Evolutionary conservation across 2,797 vertebrate genomes (phyloP).

Genomic region (Falco berigora): DNA sequence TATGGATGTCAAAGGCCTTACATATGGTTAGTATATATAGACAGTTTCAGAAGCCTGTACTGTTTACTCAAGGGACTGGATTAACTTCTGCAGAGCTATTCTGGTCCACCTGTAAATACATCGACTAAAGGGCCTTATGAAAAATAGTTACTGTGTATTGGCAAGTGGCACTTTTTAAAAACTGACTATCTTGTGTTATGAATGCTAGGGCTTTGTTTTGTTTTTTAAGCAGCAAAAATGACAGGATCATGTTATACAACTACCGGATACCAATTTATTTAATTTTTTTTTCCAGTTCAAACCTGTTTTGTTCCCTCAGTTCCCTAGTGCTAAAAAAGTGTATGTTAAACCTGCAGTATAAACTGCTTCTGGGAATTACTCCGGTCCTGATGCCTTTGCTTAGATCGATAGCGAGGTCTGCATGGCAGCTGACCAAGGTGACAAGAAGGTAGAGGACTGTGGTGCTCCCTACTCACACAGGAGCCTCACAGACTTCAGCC

Average conservation of each 20-base stretch:
- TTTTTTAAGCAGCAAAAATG: constrained; percentile 35
- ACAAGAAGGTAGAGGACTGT: not conserved
- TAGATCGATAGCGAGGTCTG: not conserved
- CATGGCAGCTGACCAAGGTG: not conserved
- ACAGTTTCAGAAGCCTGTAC: not conserved
- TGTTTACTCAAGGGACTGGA: constrained; percentile 36
- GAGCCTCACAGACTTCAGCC: not conserved
- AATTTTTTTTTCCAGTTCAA: not conserved
- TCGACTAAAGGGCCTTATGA: constrained; percentile 18
- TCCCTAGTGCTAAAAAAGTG: not conserved
- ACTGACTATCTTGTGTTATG: not conserved
- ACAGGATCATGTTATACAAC: not conserved
- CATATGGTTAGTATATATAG: constrained; percentile 7
- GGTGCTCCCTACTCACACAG: not conserved
- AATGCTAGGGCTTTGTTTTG: not conserved
- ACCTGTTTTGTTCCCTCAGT: not conserved
- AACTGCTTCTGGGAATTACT: not conserved
- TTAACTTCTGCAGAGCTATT: constrained; percentile 50
- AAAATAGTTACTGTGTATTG: not conserved
- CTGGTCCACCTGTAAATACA: constrained; percentile 51
- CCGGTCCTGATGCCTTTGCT: not conserved
- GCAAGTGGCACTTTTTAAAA: constrained; percentile 35
- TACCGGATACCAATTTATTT: not conserved
- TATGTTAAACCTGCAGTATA: not conserved
- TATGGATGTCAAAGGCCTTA: constrained; percentile 15